Evolutionary conservation across 2,113 vertebrate species (phyloP), one percentile per base, ranked within the genome.

Genomic region (Ceyx melanurus): DNA sequence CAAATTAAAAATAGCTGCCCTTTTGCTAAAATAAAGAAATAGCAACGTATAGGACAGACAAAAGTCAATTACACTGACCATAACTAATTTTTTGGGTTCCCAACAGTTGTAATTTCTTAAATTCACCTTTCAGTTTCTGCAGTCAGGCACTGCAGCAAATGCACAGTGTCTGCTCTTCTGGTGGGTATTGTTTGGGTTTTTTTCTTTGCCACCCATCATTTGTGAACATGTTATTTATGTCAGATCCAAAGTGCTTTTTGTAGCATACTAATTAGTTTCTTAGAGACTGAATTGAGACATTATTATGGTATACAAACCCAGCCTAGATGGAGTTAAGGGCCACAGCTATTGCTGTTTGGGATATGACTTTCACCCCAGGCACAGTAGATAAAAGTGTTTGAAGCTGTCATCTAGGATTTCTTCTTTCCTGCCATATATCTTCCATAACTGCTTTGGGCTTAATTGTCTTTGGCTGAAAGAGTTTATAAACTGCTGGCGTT

Each of bases 71-170:
- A 51, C 28, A 21, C 7, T 1, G 3, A 46, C 13, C 11, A 54
- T 35, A 56, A 29, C 3, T 43, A 16, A 48, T 11, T 37, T 37
- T 51, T 29, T 56, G 61, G 18, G 5, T 3, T 74, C 13, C 15
- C 20, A 57, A 11, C 18, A 8, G 14, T 19, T 35, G 7, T 9
- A 15, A 22, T 37, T 64, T 70, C 56, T 35, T 72, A 31, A 61
- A 46, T 5, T 57, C 42, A 33, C 26, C 5, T 43, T 21, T 64
- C 18, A 57, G 29, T 15, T 20, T 48, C 5, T 0, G 0, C 6
- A 5, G 20, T 11, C 25, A 37, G 25, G 15, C 13, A 53, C 18
- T 18, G 9, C 12, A 77, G 14, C 19, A 72, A 66, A 64, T 64
- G 8, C 16, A 43, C 12, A 31, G 13, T 11, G 5, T 25, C 22